These are phyloP conservation scores for Cyprinodon tularosa DNA, from an alignment of 2,113 vertebrate genomes.

Conservation along the genomic window DNA sequence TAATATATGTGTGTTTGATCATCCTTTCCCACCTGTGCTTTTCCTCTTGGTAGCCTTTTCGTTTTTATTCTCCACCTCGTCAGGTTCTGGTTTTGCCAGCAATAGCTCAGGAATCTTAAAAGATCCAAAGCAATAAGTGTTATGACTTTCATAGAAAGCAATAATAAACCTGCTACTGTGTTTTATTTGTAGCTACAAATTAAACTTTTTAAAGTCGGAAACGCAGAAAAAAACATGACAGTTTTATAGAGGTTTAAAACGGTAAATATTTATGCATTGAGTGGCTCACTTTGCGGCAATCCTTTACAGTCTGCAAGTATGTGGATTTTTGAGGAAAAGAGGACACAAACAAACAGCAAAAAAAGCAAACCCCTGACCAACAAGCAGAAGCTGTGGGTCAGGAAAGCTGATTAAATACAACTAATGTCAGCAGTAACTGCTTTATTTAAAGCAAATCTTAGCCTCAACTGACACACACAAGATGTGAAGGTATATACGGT, in stretches of 20 bases:
- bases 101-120: slow-evolving; percentile 93
- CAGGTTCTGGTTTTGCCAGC: slow-evolving; percentile 76
- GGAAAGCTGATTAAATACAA: too few species aligned
- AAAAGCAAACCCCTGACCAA: neutral
- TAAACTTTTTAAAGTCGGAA: neutral
- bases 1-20: neutral
- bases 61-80: slow-evolving; percentile 69
- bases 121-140: neutral
- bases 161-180: neutral
- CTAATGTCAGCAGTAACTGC: too few species aligned
- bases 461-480: too few species aligned
- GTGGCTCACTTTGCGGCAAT: neutral
- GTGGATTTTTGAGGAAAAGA: neutral
- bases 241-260: neutral
- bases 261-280: neutral
- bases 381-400: too few species aligned
- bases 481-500: too few species aligned
- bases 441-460: too few species aligned
- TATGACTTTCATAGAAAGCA: neutral
- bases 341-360: neutral
- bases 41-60: slow-evolving; percentile 68
- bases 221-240: neutral
- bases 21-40: slow-evolving; percentile 74
- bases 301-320: neutral
- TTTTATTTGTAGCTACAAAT: too few species aligned